phyloP scores from a whole-genome alignment of 2,797 vertebrate species.

The Sparidentex hasta region DNA sequence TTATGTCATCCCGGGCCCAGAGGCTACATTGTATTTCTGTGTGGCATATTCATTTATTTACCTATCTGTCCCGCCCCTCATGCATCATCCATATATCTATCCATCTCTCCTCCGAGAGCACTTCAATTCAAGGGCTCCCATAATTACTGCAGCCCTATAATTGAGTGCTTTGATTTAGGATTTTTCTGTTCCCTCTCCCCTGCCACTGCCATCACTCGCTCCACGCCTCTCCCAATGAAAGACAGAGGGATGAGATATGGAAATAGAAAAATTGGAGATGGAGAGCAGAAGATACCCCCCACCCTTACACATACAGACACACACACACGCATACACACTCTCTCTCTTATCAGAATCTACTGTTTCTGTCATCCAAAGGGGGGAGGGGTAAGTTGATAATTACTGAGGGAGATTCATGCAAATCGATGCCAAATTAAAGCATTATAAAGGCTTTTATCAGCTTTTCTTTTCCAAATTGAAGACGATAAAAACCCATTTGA shows the following conservation, averaged over 20 bases:
- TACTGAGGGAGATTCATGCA: constrained; percentile 85
- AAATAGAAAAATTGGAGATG: constrained; percentile 86
- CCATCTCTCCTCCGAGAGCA: constrained; percentile 85
- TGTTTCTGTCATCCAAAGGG: constrained; percentile 78
- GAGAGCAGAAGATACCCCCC: constrained; percentile 75
- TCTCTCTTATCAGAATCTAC: constrained; percentile 82
- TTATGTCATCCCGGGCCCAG: constrained; percentile 78
- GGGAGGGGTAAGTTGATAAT: constrained; percentile 82
- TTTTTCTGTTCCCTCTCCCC: constrained; percentile 81
- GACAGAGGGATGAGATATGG: constrained; percentile 86
- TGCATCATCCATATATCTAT: constrained; percentile 86
- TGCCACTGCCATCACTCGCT: constrained; percentile 78
- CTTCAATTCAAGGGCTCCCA: constrained; percentile 85
- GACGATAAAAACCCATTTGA: constrained; percentile 86
- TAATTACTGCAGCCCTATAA: constrained; percentile 88
- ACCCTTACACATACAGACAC: constrained; percentile 39
- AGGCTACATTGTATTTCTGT: constrained; percentile 87
- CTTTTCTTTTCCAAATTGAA: constrained; percentile 88
- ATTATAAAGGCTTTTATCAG: constrained; percentile 88
- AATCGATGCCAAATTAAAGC: constrained; percentile 89
- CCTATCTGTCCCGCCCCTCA: constrained; percentile 83
- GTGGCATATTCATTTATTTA: constrained; percentile 89
- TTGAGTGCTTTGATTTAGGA: constrained; percentile 89
- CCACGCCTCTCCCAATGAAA: constrained; percentile 79
- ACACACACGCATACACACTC: constrained; percentile 25